Evolutionary conservation across 2,888 invertebrate genomes (phyloP).

Genomic region (Leptopilina syphax): DNA sequence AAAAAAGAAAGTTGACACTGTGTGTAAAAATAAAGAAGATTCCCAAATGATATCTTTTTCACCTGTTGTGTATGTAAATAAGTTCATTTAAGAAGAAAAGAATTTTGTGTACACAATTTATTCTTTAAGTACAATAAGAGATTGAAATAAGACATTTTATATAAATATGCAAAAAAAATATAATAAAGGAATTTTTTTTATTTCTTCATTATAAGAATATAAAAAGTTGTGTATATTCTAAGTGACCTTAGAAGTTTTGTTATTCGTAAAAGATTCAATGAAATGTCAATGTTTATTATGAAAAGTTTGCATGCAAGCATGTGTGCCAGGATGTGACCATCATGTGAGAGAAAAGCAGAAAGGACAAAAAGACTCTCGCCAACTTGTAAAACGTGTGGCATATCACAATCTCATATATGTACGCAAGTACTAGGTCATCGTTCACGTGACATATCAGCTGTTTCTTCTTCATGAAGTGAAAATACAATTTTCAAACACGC

Average conservation of each 20-base stretch:
- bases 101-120: not conserved
- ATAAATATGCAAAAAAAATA: not conserved
- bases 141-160: not conserved
- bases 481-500: constrained; percentile 20
- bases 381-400: constrained; percentile 1
- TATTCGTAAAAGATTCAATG: not conserved
- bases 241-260: not conserved
- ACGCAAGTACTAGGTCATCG: constrained; percentile 29
- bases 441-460: constrained; percentile 36
- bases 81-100: not conserved
- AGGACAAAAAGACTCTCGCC: not conserved
- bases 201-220: too few species aligned
- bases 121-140: not conserved
- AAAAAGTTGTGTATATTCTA: not conserved
- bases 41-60: not conserved
- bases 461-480: constrained; percentile 13
- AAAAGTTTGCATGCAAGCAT: constrained; percentile 27
- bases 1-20: constrained; percentile 11
- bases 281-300: constrained; percentile 23
- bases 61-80: not conserved
- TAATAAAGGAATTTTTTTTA: not conserved
- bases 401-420: not conserved
- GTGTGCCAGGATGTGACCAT: constrained; percentile 32
- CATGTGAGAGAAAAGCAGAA: constrained; percentile 16
- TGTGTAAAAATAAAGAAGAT: not conserved